phyloP scores from a whole-genome alignment of 1,140 invertebrate genomes.

The Pseudomyrmex pallidus region DNA sequence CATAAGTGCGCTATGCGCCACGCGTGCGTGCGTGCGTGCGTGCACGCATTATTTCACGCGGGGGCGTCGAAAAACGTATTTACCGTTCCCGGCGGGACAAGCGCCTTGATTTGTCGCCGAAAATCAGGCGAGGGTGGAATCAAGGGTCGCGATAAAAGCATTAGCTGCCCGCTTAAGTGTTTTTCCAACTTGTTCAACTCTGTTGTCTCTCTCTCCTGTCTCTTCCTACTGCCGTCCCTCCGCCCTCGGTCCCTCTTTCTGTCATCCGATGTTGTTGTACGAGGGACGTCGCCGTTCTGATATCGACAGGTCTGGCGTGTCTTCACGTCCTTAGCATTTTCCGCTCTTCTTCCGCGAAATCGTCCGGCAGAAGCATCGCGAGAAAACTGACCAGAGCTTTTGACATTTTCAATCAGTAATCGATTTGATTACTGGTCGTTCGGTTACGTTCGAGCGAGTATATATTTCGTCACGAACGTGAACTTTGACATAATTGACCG shows the following conservation, averaged over 20 bases:
- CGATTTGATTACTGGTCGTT: constrained; percentile 6
- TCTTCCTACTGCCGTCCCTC: constrained; percentile 26
- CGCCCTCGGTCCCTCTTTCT: constrained; percentile 29
- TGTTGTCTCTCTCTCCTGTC: constrained; percentile 48
- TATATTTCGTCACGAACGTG: constrained; percentile 18
- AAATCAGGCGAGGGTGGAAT: constrained; percentile 71
- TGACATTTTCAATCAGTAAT: constrained; percentile 27
- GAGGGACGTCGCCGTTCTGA: constrained; percentile 63
- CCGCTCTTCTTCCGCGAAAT: constrained; percentile 22
- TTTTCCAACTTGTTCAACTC: constrained; percentile 75
- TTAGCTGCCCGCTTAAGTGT: constrained; percentile 77
- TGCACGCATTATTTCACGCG: constrained; percentile 73
- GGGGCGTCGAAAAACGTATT: constrained; percentile 79
- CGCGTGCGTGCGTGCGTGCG: constrained; percentile 44
- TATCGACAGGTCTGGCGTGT: constrained; percentile 66
- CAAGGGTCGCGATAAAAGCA: constrained; percentile 79
- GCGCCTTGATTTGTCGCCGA: constrained; percentile 81
- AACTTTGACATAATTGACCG: constrained; percentile 57
- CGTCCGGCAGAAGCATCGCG: constrained; percentile 15
- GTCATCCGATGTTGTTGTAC: constrained; percentile 56
- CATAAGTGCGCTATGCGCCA: constrained; percentile 37
- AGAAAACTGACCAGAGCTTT: constrained; percentile 38
- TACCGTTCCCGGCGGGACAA: constrained; percentile 75
- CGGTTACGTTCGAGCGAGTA: background rate
- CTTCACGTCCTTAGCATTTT: constrained; percentile 56